A percentile compares a stretch with the other conserved stretches of the same genome.
phyloP scores from a whole-genome alignment of 2,113 vertebrate genomes.

The Trichechus manatus region DNA sequence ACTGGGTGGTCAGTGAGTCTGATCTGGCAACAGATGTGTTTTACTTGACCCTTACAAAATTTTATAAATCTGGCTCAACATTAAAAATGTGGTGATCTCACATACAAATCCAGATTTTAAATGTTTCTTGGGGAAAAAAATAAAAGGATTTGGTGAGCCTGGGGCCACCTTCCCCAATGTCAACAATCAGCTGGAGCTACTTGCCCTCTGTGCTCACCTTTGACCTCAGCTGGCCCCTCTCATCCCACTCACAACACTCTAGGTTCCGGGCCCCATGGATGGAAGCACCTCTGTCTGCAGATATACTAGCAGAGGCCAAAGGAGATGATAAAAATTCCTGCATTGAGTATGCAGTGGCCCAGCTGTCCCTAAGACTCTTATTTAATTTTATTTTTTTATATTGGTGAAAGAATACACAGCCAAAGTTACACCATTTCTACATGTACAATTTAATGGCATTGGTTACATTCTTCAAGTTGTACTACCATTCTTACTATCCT shows the following conservation, averaged over 20 bases:
- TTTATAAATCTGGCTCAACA: neutral
- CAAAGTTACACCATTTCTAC: neutral
- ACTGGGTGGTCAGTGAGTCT: neutral
- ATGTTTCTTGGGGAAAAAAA: neutral
- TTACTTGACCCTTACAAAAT: neutral
- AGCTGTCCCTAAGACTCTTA: neutral
- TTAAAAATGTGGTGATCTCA: neutral
- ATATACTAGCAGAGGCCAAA: neutral
- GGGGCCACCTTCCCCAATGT: neutral
- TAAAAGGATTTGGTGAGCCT: neutral
- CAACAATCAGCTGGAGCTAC: neutral
- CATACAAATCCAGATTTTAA: neutral
- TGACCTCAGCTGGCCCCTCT: neutral
- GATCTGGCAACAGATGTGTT: neutral
- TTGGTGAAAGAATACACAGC: neutral
- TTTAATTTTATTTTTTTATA: neutral
- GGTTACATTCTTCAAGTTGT: neutral
- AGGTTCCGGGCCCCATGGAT: neutral
- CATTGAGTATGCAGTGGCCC: neutral
- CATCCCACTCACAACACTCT: neutral
- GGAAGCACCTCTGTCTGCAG: neutral
- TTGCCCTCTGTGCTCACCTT: neutral
- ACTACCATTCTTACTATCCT: neutral
- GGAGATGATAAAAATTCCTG: neutral
- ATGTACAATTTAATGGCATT: neutral